A percentile compares a stretch with the other conserved stretches of the same genome.
phyloP scores from a whole-genome alignment of 2,113 vertebrate species.

The Planiliza haematocheilus region DNA sequence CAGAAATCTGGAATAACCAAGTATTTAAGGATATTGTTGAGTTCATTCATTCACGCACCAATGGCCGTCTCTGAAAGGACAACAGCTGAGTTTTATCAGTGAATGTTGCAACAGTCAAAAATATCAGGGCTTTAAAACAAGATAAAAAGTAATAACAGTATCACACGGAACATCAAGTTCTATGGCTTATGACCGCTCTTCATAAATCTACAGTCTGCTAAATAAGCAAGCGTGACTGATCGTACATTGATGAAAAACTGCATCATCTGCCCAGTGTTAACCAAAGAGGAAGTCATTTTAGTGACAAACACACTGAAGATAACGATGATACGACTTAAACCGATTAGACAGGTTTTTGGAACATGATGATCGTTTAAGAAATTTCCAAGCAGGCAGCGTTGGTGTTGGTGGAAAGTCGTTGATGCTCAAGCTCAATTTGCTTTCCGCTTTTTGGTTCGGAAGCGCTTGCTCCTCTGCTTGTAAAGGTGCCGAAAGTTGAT shows the following conservation, averaged over 20 bases:
- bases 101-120: not conserved
- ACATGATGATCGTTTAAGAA: not conserved
- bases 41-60: conserved; percentile 10
- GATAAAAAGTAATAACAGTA: not conserved
- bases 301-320: not conserved
- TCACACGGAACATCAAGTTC: not conserved
- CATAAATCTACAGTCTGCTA: not conserved
- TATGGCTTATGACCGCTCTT: not conserved
- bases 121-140: not conserved
- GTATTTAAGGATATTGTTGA: not conserved
- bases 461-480: conserved; percentile 91
- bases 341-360: not conserved
- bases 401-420: conserved; percentile 15
- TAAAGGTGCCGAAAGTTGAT: conserved; percentile 92
- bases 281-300: not conserved
- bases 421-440: conserved; percentile 78
- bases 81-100: not conserved
- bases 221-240: not conserved
- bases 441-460: conserved; percentile 92
- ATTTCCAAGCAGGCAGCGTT: conserved; percentile 40
- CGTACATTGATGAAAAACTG: conserved; percentile 6
- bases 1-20: conserved; percentile 22
- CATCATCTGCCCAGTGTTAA: conserved; percentile 1
- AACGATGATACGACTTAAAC: not conserved
- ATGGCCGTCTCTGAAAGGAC: not conserved